Percentiles rank a stretch among this genome's conserved stretches.
phyloP scores from a whole-genome alignment of 2,888 invertebrate species.

The Zeuzera pyrina region DNA sequence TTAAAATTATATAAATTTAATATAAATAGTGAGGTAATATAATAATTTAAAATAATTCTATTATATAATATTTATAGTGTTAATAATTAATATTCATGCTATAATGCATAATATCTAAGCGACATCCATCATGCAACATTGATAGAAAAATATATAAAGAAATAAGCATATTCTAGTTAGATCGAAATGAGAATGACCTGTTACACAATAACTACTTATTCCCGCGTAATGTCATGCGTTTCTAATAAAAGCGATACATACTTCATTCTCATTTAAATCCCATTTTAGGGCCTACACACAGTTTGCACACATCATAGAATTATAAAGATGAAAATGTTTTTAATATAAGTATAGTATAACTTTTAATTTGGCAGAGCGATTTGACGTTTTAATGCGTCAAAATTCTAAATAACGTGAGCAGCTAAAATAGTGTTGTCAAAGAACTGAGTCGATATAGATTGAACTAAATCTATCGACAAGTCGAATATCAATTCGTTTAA shows the following conservation, averaged over 20 bases:
- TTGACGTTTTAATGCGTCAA: too few species aligned
- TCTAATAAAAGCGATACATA: background rate
- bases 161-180: slow-evolving; percentile 20
- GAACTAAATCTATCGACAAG: too few species aligned
- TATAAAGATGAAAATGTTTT: background rate
- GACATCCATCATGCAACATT: slow-evolving; percentile 66
- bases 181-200: slow-evolving; percentile 68
- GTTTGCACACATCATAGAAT: slow-evolving; percentile 14
- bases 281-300: slow-evolving; percentile 37
- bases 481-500: too few species aligned
- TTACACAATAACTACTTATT: slow-evolving; percentile 19
- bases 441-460: too few species aligned
- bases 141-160: slow-evolving; percentile 30
- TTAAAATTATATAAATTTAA: background rate
- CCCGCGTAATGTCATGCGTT: background rate
- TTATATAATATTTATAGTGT: slow-evolving; percentile 19
- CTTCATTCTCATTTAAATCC: slow-evolving; percentile 67
- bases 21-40: background rate
- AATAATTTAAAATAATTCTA: background rate
- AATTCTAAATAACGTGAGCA: too few species aligned
- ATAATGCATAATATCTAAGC: slow-evolving; percentile 58
- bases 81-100: slow-evolving; percentile 41
- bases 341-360: too few species aligned
- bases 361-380: too few species aligned
- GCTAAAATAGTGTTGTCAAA: too few species aligned